phyloP scores from a whole-genome alignment of 2,797 vertebrate genomes.

The Characodon lateralis region DNA sequence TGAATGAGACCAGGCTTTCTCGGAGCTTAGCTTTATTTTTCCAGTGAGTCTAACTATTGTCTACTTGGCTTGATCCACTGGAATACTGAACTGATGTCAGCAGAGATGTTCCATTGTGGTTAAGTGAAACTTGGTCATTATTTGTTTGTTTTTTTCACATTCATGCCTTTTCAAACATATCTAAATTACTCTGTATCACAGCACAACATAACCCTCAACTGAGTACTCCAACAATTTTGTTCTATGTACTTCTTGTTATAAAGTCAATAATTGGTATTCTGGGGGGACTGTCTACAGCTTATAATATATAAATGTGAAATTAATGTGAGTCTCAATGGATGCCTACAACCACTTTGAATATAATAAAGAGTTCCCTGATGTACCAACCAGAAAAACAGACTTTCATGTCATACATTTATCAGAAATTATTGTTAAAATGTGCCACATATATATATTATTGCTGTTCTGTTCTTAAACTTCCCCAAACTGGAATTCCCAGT shows the following conservation, averaged over 20 bases:
- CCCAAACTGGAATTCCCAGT: constrained; percentile 3
- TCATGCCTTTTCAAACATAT: too few relatives aligned
- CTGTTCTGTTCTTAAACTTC: neutral
- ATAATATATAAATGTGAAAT: neutral
- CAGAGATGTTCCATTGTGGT: neutral
- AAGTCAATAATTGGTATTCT: too few relatives aligned
- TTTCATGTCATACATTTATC: neutral
- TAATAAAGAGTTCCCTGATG: too few relatives aligned
- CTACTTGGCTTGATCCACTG: neutral
- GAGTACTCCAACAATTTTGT: too few relatives aligned
- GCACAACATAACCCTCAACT: too few relatives aligned
- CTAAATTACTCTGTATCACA: too few relatives aligned
- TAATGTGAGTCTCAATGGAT: neutral
- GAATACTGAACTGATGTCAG: neutral
- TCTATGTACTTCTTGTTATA: too few relatives aligned
- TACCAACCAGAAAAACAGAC: neutral
- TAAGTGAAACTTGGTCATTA: neutral
- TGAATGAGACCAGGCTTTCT: neutral
- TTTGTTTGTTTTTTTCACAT: too few relatives aligned
- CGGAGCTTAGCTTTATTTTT: neutral
- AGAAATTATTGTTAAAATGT: neutral
- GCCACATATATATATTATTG: neutral
- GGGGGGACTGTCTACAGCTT: neutral
- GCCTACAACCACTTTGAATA: neutral
- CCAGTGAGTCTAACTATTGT: neutral